phyloP scores from a whole-genome alignment of 2,113 vertebrate species.

The Nettapus auritus region DNA sequence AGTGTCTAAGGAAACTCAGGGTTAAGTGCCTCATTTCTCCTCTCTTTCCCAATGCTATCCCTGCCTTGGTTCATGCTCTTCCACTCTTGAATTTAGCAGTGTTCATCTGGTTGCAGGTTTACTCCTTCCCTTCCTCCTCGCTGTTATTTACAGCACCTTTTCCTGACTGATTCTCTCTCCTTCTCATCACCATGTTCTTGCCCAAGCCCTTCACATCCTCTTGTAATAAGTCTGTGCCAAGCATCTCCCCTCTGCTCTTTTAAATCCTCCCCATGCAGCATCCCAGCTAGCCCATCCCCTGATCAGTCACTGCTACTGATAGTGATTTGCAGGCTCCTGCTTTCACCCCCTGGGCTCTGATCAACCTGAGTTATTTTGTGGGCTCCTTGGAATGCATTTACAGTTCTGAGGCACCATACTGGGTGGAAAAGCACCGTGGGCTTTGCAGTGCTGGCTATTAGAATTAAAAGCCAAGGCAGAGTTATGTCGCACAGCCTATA shows the following conservation, averaged over 20 bases:
- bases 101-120: neutral
- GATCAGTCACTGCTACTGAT: neutral
- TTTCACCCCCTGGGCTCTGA: neutral
- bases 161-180: neutral
- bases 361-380: neutral
- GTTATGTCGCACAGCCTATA: neutral
- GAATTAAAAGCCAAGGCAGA: neutral
- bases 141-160: neutral
- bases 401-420: no score
- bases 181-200: neutral
- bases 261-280: neutral
- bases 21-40: neutral
- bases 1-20: no score
- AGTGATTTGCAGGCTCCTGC: neutral
- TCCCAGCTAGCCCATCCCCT: rapidly evolving
- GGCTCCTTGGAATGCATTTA: neutral
- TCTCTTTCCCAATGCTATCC: neutral
- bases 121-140: neutral
- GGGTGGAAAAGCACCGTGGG: neutral
- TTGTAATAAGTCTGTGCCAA: neutral
- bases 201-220: neutral
- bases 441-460: neutral
- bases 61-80: neutral
- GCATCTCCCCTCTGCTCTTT: neutral
- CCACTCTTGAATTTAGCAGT: neutral